A percentile compares a stretch with the other conserved stretches of the same genome.
Evolutionary conservation across 2,797 vertebrate genomes (phyloP).

Genomic region (Cirrhinus molitorella): DNA sequence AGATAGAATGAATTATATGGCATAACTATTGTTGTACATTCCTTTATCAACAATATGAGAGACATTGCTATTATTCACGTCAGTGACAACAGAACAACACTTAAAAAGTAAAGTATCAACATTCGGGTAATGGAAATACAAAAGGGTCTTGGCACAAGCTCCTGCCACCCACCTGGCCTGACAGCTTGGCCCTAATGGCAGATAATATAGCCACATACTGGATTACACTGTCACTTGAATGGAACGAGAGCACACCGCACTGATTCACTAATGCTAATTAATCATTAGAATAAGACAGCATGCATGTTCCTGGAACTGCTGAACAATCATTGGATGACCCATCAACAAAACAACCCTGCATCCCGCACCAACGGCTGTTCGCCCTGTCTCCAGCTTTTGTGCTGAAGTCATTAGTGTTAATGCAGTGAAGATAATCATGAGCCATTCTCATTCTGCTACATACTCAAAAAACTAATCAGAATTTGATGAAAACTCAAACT

Average conservation of each 20-base stretch:
- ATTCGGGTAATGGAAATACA: neutral
- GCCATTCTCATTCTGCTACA: neutral
- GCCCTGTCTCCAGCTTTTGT: slow-evolving; percentile 32
- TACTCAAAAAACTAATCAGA: neutral
- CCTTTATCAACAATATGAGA: neutral
- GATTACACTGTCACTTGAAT: slow-evolving; percentile 35
- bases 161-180: slow-evolving; percentile 12
- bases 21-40: neutral
- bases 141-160: neutral
- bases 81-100: neutral
- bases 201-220: slow-evolving; percentile 29
- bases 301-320: slow-evolving; percentile 63
- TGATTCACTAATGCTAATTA: slow-evolving; percentile 62
- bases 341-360: slow-evolving; percentile 46
- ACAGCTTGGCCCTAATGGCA: slow-evolving; percentile 38
- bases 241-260: slow-evolving; percentile 23
- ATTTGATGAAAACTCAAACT: neutral
- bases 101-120: slow-evolving; percentile 1
- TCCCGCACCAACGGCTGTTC: slow-evolving; percentile 5
- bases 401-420: slow-evolving; percentile 57
- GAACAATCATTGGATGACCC: slow-evolving; percentile 20
- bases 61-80: neutral
- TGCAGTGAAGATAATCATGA: slow-evolving; percentile 45
- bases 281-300: slow-evolving; percentile 64
- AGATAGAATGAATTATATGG: neutral